Evolutionary conservation across 2,113 vertebrate genomes (phyloP).

Genomic region (Oreamnos americanus): DNA sequence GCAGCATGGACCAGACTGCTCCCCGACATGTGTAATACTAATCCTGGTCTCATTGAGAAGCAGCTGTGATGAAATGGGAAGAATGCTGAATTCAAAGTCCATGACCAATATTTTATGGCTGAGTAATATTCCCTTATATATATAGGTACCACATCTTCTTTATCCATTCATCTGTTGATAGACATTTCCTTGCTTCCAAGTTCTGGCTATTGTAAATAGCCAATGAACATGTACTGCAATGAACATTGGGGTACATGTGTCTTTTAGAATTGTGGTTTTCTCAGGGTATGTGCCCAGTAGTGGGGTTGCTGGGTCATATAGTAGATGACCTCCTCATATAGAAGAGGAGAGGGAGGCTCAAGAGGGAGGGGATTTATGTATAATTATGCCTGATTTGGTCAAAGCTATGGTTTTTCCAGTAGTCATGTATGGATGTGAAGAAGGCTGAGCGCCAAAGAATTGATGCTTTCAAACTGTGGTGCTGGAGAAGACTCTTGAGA

Average conservation of each 20-base stretch:
- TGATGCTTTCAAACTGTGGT: background rate
- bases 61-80: background rate
- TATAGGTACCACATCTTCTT: background rate
- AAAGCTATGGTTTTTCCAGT: background rate
- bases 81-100: background rate
- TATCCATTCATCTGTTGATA: background rate
- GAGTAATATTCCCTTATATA: background rate
- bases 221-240: background rate
- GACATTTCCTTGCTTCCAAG: background rate
- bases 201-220: background rate
- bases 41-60: background rate
- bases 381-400: background rate
- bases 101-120: background rate
- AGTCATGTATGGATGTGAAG: background rate
- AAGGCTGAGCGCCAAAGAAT: background rate
- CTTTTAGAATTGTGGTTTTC: background rate
- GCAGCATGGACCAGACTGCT: background rate
- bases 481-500: background rate
- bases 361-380: background rate
- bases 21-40: background rate
- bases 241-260: background rate
- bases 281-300: background rate
- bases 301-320: background rate
- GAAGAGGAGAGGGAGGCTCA: background rate
- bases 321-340: background rate